Conservation (phyloP, 2,113 vertebrate species). For the Otus sunia region DNA sequence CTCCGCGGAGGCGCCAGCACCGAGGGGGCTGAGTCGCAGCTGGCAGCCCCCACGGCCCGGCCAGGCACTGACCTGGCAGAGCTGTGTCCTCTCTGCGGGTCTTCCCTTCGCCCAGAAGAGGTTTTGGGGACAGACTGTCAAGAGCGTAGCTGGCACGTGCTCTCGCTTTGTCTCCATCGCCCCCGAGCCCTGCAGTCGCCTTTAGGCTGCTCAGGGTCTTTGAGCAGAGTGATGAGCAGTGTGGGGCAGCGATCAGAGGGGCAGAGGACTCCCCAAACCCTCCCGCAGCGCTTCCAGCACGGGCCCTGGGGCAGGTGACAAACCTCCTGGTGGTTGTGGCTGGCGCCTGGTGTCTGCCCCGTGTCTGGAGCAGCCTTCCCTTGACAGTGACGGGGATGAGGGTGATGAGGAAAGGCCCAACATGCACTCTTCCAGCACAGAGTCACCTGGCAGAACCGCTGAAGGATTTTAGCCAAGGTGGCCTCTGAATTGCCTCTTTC, state of each 20-base stretch:
- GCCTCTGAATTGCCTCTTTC: neutral
- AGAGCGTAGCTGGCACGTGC: neutral
- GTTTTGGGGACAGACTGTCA: neutral
- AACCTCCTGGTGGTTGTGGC: neutral
- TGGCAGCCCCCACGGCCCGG: neutral
- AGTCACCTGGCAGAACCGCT: neutral
- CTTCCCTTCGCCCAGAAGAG: neutral
- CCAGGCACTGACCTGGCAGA: too few species aligned
- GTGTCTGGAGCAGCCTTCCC: neutral
- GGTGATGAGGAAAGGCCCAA: neutral
- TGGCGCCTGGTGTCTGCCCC: neutral
- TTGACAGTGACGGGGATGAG: rapidly evolving
- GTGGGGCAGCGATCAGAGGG: neutral
- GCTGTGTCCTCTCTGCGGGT: too few species aligned
- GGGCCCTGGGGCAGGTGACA: neutral
- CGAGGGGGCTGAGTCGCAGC: neutral
- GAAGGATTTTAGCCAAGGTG: neutral
- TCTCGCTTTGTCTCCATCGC: neutral
- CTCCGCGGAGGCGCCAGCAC: neutral
- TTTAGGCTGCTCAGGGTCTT: neutral
- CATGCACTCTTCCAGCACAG: neutral
- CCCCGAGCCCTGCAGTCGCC: neutral
- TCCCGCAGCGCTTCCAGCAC: neutral
- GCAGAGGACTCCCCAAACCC: neutral
- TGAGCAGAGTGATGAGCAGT: neutral